Base-by-base conservation (phyloP, 2,797 vertebrate species). In the Myripristis jacobus region DNA sequence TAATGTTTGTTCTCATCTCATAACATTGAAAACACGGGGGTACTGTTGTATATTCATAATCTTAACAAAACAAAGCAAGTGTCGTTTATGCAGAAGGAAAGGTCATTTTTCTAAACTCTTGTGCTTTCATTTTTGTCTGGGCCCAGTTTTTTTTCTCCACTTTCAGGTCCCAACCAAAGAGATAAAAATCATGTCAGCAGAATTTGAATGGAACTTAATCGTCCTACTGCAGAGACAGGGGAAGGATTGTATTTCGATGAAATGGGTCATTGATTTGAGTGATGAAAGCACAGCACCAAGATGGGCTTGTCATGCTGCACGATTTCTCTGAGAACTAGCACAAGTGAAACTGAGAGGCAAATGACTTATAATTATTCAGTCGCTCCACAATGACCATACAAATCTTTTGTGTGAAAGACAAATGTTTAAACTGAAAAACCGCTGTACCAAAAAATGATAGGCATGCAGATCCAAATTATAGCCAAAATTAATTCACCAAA, bases 211-310 rank as follows among this genome's bases (percentile, higher is more conserved):
- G 58, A 92, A 89, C 78, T 76, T 81, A 89, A 89, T 89, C 83
- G 58, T 81, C 63, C 66, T 88, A 77, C 82, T 59, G 82, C 73
- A 89, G 80, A 87, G 85, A 90, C 76, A 86, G 63, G 70, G 80
- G 81, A 87, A 81, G 83, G 88, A 92, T 93, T 93, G 86, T 85
- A 82, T 92, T 93, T 91, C 88, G 79, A 91, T 91, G 86, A 91
- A 93, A 92, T 85, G 91, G 83, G 63, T 83, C 87, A 93, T 93
- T 92, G 90, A 94, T 92, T 92, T 92, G 89, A 93, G 75, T 80
- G 90, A 93, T 92, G 89, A 88, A 92, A 88, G 80, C 59, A 63
- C 55, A 80, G 86, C 73, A 41, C 73, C 70, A 55, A 61, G 71
- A 78, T 77, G 77, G 55, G 70, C 61, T 83, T 84, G 79, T 85